Conservation (phyloP, 2,888 invertebrate genomes). For the Dexiosoma caninum region DNA sequence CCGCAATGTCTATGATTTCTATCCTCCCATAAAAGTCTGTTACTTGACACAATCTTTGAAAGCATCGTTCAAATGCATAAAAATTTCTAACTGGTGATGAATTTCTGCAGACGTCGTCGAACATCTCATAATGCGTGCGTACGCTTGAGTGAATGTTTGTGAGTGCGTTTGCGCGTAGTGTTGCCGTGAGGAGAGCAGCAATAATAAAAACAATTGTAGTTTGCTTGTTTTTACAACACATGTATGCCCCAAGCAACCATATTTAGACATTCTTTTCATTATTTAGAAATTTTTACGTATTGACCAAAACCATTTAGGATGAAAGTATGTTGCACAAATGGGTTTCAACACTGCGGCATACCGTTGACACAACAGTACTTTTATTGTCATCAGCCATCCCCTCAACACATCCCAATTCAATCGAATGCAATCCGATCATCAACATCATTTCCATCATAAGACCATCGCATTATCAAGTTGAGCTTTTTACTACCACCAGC, state of each 20-base stretch:
- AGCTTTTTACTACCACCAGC: constrained; percentile 46
- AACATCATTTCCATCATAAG: constrained; percentile 43
- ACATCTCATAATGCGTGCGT: not conserved
- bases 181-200: not conserved
- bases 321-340: constrained; percentile 64
- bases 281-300: constrained; percentile 61
- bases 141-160: not conserved
- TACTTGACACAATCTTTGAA: constrained; percentile 61
- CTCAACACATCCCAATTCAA: constrained; percentile 34
- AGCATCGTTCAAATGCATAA: constrained; percentile 58
- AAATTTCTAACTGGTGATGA: constrained; percentile 55
- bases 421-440: constrained; percentile 34
- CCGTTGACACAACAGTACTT: constrained; percentile 63
- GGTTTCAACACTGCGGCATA: constrained; percentile 62
- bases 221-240: constrained; percentile 51
- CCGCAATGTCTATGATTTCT: constrained; percentile 62
- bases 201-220: constrained; percentile 39
- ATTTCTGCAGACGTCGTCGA: constrained; percentile 25
- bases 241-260: constrained; percentile 54
- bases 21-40: constrained; percentile 60
- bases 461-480: constrained; percentile 51
- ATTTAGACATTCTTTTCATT: constrained; percentile 62
- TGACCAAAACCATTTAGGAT: constrained; percentile 63
- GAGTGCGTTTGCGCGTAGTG: not conserved
- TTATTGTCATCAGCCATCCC: constrained; percentile 54